Base-by-base conservation (phyloP, 2,113 vertebrate species). In the Asarcornis scutulata region DNA sequence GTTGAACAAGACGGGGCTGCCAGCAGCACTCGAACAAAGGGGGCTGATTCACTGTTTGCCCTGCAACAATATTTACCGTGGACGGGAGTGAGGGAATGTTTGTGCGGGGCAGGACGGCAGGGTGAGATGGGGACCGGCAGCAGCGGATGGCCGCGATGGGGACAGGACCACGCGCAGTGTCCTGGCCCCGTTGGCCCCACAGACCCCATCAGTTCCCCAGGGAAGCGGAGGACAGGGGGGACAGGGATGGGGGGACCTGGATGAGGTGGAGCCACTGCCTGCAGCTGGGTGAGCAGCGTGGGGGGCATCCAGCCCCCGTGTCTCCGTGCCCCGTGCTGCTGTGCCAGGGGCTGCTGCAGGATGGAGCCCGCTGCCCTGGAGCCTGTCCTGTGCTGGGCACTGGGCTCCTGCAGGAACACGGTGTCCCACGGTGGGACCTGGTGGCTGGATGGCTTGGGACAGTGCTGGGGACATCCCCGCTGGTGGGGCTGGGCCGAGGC, bases 11-110 rank as follows among this genome's bases (percentile, higher is more conserved):
- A 85, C 3, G 21, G 86, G 79, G 77, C 80, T 96, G 95, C 91
- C 84, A 94, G 94, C 71, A 93, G 83, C 91, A 93, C 93, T 82
- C 2, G 4, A 93, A 96, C 96, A 97, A 96, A 96, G 96, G 95
- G 94, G 96, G 83, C 60, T 97, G 97, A 97, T 94, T 97, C 97
- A 97, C 85, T 97, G 89, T 97, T 97, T 97, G 85, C 92, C 91
- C 93, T 96, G 94, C 21, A 82, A 96, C 93, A 97, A 97, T 97
- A 97, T 97, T 97, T 96, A 74, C 96, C 3, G 2, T 96, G 96
- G 78, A 78, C 1, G 0, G 80, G 71, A 97, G 96, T 94, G 87
- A 91, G 96, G 95, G 97, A 97, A 97, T 97, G 97, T 95, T 96
- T 95, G 92, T 68, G 60, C 0, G 68, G 92, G 91, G 86, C 93